These are phyloP conservation scores for Acleris laterana DNA, from an alignment of 2,888 invertebrate species.

Conservation along the genomic window DNA sequence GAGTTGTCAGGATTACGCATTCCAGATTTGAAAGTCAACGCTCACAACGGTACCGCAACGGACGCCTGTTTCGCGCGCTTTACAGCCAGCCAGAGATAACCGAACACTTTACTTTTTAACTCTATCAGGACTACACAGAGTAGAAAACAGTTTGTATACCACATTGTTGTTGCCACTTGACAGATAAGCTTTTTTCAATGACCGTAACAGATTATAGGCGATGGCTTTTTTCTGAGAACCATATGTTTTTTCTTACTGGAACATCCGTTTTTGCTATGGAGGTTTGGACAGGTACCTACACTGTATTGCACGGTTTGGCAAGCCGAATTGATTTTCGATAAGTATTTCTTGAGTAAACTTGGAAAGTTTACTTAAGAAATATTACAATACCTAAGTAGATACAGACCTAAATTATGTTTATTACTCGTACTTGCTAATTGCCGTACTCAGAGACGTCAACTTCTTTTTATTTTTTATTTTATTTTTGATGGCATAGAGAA, in stretches of 20 bases:
- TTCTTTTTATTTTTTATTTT: no score
- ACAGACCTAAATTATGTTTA: no score
- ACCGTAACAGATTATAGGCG: slow-evolving; percentile 37
- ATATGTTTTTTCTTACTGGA: slow-evolving; percentile 35
- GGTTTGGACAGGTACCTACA: slow-evolving; percentile 27
- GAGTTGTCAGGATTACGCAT: slow-evolving; percentile 52
- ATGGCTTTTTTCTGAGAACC: slow-evolving; percentile 36
- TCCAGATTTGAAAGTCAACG: slow-evolving; percentile 68
- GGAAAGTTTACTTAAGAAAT: no score
- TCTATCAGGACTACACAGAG: slow-evolving; percentile 2
- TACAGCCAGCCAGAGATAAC: slow-evolving; percentile 42
- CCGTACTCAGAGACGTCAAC: no score
- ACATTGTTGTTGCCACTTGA: slow-evolving; percentile 39
- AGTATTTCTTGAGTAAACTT: background rate
- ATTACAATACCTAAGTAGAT: no score
- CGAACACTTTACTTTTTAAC: slow-evolving; percentile 38
- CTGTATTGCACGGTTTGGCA: slow-evolving; percentile 7
- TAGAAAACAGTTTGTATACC: slow-evolving; percentile 2
- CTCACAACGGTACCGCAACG: slow-evolving; percentile 68
- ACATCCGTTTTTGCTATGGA: slow-evolving; percentile 28
- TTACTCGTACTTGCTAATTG: no score
- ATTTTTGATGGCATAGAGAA: no score
- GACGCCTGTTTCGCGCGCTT: slow-evolving; percentile 65
- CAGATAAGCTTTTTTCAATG: slow-evolving; percentile 42
- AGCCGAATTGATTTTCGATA: background rate